Conservation (phyloP, 2,888 invertebrate species). For the Teleiodes luculella region DNA sequence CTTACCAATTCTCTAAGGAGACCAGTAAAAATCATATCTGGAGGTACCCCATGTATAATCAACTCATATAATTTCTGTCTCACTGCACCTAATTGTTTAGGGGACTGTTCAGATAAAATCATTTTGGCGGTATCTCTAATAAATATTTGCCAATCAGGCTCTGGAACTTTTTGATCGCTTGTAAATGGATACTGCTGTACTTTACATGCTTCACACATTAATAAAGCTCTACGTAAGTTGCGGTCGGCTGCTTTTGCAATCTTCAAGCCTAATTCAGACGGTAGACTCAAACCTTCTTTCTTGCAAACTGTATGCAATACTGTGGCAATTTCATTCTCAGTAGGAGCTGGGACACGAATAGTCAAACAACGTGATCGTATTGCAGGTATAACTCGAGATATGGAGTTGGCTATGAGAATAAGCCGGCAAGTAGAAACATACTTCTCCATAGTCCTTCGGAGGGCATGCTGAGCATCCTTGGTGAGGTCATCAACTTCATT, state of each 20-base stretch:
- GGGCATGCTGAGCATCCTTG: slow-evolving; percentile 98
- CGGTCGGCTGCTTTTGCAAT: slow-evolving; percentile 90
- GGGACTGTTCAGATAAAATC: slow-evolving; percentile 92
- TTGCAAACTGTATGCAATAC: slow-evolving; percentile 84
- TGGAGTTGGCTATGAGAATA: slow-evolving; percentile 95
- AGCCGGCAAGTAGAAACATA: slow-evolving; percentile 96
- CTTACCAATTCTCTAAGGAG: slow-evolving; percentile 89
- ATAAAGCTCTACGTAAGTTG: slow-evolving; percentile 93
- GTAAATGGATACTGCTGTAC: slow-evolving; percentile 94
- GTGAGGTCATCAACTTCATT: slow-evolving; percentile 97
- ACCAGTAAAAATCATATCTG: slow-evolving; percentile 93
- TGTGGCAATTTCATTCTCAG: slow-evolving; percentile 83
- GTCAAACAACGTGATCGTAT: slow-evolving; percentile 96
- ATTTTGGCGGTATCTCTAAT: slow-evolving; percentile 91
- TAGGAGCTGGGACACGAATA: slow-evolving; percentile 94
- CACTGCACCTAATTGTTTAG: slow-evolving; percentile 89
- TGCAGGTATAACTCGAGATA: slow-evolving; percentile 97
- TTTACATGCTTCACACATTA: slow-evolving; percentile 96
- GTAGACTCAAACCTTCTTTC: slow-evolving; percentile 89
- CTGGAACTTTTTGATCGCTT: slow-evolving; percentile 86
- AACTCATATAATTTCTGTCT: slow-evolving; percentile 95
- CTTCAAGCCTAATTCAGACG: slow-evolving; percentile 85
- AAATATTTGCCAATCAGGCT: slow-evolving; percentile 96
- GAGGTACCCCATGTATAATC: slow-evolving; percentile 94
- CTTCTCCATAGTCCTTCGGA: slow-evolving; percentile 99